Percentiles rank a stretch among this genome's conserved stretches.
Evolutionary conservation across 2,113 vertebrate genomes (phyloP).

Genomic region (Procapra przewalskii): DNA sequence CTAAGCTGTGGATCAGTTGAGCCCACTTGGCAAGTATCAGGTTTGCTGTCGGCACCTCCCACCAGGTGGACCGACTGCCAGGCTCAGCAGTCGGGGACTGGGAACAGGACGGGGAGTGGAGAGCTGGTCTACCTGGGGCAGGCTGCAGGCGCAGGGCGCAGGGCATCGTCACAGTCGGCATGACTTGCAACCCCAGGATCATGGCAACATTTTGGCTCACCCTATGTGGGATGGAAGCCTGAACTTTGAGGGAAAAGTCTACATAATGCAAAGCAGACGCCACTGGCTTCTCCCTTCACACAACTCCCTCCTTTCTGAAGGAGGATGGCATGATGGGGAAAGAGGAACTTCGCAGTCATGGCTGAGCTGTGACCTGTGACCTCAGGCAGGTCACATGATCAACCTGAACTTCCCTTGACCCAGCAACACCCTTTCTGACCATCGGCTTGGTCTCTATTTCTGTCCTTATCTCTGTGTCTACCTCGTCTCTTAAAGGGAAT

Average conservation of each 20-base stretch:
- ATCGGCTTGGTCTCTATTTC: not conserved
- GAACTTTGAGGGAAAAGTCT: not conserved
- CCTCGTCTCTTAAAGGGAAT: not conserved
- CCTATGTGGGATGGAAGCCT: not conserved
- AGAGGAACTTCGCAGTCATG: not conserved
- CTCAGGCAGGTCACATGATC: not conserved
- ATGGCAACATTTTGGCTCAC: fast-evolving
- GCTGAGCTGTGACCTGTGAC: not conserved
- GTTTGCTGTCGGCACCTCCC: not conserved
- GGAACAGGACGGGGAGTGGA: fast-evolving
- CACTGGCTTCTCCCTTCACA: not conserved
- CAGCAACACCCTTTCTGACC: not conserved
- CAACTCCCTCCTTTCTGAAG: not conserved
- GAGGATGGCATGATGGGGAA: too few species aligned
- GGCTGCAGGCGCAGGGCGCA: fast-evolving
- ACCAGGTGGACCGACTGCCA: fast-evolving
- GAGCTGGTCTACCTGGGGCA: not conserved
- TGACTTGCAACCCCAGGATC: fast-evolving
- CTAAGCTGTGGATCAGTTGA: too few species aligned
- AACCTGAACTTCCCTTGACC: not conserved
- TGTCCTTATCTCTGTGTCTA: too few species aligned
- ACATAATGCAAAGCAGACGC: fast-evolving
- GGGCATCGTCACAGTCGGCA: fast-evolving
- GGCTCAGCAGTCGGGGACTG: fast-evolving
- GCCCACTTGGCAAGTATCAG: fast-evolving